phyloP scores from a whole-genome alignment of 2,797 vertebrate genomes.

The Melanotaenia trifasciata region DNA sequence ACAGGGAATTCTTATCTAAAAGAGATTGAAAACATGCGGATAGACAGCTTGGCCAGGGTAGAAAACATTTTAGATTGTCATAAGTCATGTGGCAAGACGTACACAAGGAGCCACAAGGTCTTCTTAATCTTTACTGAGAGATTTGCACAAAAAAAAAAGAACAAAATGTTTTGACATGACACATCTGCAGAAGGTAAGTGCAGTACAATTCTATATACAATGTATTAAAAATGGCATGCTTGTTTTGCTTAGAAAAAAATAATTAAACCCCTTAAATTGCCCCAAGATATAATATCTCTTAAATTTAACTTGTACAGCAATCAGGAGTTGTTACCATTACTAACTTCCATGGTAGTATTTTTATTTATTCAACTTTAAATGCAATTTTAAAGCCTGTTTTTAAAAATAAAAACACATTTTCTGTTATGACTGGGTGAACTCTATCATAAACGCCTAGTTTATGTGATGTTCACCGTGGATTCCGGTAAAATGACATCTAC shows the following conservation, averaged over 20 bases:
- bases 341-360: background rate
- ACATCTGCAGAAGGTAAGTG: background rate
- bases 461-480: slow-evolving; percentile 28
- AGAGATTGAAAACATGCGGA: slow-evolving; percentile 55
- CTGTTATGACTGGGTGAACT: background rate
- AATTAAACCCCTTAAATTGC: background rate
- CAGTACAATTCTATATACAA: background rate
- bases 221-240: background rate
- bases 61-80: slow-evolving; percentile 46
- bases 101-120: background rate
- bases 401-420: background rate
- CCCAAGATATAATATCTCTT: background rate
- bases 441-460: background rate
- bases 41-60: slow-evolving; percentile 43
- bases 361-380: background rate
- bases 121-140: slow-evolving; percentile 11
- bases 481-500: background rate
- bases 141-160: background rate
- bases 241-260: background rate
- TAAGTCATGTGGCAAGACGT: slow-evolving; percentile 18
- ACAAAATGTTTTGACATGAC: background rate
- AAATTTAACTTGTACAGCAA: background rate
- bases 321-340: background rate
- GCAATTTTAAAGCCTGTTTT: background rate
- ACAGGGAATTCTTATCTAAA: slow-evolving; percentile 41